Conservation (phyloP, 2,113 vertebrate genomes). For the Electrona antarctica region DNA sequence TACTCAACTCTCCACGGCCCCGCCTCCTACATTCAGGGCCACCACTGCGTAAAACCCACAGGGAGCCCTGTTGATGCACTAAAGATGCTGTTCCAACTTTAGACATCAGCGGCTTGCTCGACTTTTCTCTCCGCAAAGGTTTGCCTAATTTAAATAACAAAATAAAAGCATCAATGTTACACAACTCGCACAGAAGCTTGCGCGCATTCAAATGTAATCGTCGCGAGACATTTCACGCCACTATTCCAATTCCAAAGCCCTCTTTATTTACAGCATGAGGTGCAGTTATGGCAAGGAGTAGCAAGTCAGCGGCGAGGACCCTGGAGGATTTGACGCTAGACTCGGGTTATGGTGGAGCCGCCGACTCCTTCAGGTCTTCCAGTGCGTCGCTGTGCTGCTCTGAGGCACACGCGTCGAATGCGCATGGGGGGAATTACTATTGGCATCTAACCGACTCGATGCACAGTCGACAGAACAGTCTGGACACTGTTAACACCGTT, state of each 20-base stretch:
- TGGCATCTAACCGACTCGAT: slow-evolving; percentile 97
- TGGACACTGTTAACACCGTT: slow-evolving; percentile 97
- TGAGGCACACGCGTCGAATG: slow-evolving; percentile 87
- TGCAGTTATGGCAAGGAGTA: slow-evolving; percentile 93
- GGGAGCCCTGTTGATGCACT: slow-evolving; percentile 48
- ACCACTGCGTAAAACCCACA: slow-evolving; percentile 47
- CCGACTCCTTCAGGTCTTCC: slow-evolving; percentile 96
- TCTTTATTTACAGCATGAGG: slow-evolving; percentile 88
- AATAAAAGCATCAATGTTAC: not conserved
- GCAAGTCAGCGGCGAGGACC: slow-evolving; percentile 91
- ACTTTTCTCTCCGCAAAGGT: slow-evolving; percentile 13
- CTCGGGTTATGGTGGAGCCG: slow-evolving; percentile 98
- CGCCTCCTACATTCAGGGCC: slow-evolving; percentile 68
- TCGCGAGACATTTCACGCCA: slow-evolving; percentile 32
- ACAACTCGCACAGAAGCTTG: slow-evolving; percentile 10
- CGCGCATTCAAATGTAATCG: not conserved
- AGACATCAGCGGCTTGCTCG: slow-evolving; percentile 14
- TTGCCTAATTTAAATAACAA: no score
- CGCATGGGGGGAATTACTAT: slow-evolving; percentile 89
- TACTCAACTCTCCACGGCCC: slow-evolving; percentile 41
- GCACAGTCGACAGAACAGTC: slow-evolving; percentile 97
- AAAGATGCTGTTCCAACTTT: slow-evolving; percentile 53
- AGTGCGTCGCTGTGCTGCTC: slow-evolving; percentile 97
- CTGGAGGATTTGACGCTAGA: slow-evolving; percentile 98
- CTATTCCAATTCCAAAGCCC: slow-evolving; percentile 59